Percentiles rank a stretch among this genome's conserved stretches.
Conservation (phyloP, 2,797 vertebrate species). For the Glossophaga mutica region DNA sequence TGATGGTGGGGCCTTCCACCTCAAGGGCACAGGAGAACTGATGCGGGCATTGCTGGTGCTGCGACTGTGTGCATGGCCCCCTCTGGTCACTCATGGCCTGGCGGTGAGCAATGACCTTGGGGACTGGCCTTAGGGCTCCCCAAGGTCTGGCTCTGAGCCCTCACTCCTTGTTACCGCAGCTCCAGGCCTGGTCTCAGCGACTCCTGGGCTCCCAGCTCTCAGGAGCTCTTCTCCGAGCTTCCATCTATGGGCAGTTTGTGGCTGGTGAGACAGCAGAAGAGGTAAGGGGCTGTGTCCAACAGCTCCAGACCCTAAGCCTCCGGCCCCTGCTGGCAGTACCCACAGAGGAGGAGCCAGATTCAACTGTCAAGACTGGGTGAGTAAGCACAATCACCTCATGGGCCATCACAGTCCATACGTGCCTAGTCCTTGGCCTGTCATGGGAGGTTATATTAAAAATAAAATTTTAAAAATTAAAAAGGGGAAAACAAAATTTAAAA, state of each 20-base stretch:
- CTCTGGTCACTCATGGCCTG: slow-evolving; percentile 86
- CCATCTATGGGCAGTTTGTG: slow-evolving; percentile 92
- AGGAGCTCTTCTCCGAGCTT: slow-evolving; percentile 82
- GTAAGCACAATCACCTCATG: neutral
- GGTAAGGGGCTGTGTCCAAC: slow-evolving; percentile 85
- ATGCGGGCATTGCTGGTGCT: slow-evolving; percentile 86
- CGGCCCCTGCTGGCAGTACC: slow-evolving; percentile 92
- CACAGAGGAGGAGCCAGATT: slow-evolving; percentile 85
- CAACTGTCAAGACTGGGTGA: slow-evolving; percentile 80
- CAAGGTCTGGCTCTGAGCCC: neutral
- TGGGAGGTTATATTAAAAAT: neutral
- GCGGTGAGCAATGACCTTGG: slow-evolving; percentile 81
- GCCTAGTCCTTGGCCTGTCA: neutral
- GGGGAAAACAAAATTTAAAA: neutral
- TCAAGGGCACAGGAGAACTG: slow-evolving; percentile 87
- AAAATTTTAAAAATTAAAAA: neutral
- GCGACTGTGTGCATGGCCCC: slow-evolving; percentile 87
- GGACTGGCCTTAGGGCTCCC: neutral
- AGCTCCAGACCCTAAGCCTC: slow-evolving; percentile 86
- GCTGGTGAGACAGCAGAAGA: slow-evolving; percentile 88
- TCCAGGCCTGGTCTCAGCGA: slow-evolving; percentile 77
- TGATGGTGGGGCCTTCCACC: slow-evolving; percentile 86
- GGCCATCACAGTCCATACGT: neutral
- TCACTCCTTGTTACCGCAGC: slow-evolving; percentile 48
- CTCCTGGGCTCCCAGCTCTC: slow-evolving; percentile 85